Conservation (phyloP, 2,797 vertebrate species). For the Orientallactaga sibirica region DNA sequence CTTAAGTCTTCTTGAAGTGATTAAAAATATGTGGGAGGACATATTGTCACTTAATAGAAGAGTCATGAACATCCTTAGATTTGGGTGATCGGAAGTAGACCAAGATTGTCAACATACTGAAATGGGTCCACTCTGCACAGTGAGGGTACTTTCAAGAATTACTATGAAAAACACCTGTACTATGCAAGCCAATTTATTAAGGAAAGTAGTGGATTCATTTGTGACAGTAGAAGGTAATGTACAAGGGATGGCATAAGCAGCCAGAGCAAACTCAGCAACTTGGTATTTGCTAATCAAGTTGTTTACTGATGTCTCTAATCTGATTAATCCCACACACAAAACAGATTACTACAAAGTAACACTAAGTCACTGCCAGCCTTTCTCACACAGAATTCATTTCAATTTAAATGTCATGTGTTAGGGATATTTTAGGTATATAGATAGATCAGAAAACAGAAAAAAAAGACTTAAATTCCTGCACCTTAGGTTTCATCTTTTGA, state of each 20-base stretch:
- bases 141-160: background rate
- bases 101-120: background rate
- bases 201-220: background rate
- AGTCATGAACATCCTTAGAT: background rate
- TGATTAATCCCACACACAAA: background rate
- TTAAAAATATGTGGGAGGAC: background rate
- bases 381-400: background rate
- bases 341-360: background rate
- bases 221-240: background rate
- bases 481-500: background rate
- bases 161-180: background rate
- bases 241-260: background rate
- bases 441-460: background rate
- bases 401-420: rapidly evolving
- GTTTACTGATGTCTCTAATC: background rate
- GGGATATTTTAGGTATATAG: background rate
- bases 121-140: background rate
- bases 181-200: background rate
- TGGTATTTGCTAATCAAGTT: background rate
- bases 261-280: background rate
- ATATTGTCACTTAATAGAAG: background rate
- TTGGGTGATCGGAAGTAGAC: background rate
- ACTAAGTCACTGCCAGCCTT: background rate
- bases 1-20: background rate
- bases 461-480: background rate